Evolutionary conservation across 1,140 invertebrate species (phyloP).

Genomic region (Neelides sp.): DNA sequence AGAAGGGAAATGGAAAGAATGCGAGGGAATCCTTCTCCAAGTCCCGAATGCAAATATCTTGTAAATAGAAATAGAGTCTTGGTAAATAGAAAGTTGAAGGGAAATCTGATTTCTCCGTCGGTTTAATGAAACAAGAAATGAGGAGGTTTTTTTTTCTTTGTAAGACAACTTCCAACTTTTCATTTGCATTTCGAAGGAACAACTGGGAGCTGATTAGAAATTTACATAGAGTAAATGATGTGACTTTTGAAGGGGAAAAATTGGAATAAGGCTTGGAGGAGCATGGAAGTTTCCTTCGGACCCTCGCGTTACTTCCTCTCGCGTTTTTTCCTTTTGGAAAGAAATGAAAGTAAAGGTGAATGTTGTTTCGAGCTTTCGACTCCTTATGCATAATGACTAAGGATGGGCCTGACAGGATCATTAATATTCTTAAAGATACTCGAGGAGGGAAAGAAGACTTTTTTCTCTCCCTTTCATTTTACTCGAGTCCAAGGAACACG

Average conservation of each 20-base stretch:
- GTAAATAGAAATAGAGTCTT: no score
- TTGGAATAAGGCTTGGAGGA: no score
- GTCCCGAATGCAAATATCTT: no score
- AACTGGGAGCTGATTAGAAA: conserved; percentile 6
- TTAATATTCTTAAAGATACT: conserved; percentile 17
- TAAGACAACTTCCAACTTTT: conserved; percentile 1
- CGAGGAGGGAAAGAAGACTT: conserved; percentile 1
- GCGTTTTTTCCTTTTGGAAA: conserved; percentile 2
- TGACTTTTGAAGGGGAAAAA: conserved; percentile 9
- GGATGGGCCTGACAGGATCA: conserved; percentile 15
- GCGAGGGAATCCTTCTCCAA: no score
- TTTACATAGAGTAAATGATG: background rate
- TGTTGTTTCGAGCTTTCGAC: conserved; percentile 8
- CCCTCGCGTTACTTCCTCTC: conserved; percentile 2
- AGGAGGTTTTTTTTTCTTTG: conserved; percentile 1
- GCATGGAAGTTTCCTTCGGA: no score
- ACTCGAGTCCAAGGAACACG: background rate
- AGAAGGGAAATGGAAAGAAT: no score
- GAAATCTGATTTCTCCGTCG: no score
- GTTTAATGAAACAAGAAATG: no score
- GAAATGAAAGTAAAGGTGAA: background rate
- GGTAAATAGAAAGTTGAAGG: no score
- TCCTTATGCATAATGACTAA: conserved; percentile 15
- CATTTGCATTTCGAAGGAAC: conserved; percentile 1
- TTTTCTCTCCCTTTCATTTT: background rate